These are phyloP conservation scores for Noturus placidus DNA, from an alignment of 2,113 vertebrate species.

Conservation along the genomic window DNA sequence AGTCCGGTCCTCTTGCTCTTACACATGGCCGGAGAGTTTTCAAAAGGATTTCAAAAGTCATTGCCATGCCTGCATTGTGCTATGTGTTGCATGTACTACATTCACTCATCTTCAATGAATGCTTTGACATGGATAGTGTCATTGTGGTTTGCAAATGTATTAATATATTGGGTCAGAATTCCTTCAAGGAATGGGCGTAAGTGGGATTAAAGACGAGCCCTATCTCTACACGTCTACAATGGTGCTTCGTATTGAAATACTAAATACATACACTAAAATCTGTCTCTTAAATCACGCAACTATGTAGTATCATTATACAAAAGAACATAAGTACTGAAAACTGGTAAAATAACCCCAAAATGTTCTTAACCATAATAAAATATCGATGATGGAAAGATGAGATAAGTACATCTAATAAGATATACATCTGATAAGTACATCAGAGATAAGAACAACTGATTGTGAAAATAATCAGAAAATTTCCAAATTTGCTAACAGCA, in stretches of 20 bases:
- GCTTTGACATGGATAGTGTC: neutral
- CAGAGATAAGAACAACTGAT: too few relatives aligned
- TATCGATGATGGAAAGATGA: neutral
- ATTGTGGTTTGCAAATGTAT: neutral
- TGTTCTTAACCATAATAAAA: neutral
- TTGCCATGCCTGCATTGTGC: neutral
- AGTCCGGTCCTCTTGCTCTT: neutral
- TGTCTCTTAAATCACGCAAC: too few relatives aligned
- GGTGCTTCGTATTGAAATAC: neutral
- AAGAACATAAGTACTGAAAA: neutral
- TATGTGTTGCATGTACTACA: neutral
- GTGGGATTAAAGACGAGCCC: neutral
- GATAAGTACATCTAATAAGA: too few relatives aligned
- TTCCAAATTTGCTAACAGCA: neutral
- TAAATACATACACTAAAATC: too few relatives aligned
- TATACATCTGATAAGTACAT: too few relatives aligned
- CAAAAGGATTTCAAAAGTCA: neutral
- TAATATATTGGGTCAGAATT: neutral
- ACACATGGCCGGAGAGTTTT: neutral
- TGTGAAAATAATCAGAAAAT: neutral
- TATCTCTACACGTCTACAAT: neutral
- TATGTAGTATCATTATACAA: neutral
- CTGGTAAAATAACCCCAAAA: neutral
- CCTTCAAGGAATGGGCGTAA: too few relatives aligned
- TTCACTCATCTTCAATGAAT: neutral